These are phyloP conservation scores for Aurelia sp. DNA, from an alignment of 30 jellyfish, hydroid and myxozoan genomes.

Conservation along the genomic window DNA sequence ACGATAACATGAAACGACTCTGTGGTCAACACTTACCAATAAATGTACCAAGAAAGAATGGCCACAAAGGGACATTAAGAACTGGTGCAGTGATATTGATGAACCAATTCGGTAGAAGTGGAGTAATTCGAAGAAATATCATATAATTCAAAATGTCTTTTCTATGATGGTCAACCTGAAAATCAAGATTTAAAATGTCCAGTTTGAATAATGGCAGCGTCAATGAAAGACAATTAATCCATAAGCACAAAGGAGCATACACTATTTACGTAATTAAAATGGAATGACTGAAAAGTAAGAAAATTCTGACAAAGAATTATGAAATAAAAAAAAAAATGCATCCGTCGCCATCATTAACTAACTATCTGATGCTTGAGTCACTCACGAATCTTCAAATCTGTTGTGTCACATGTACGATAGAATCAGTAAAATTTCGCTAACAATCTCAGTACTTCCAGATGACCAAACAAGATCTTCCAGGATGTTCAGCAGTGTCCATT, in stretches of 20 bases:
- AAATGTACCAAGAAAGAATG: slow-evolving; percentile 88
- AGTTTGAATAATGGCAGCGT: neutral
- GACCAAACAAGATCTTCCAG: too few relatives aligned
- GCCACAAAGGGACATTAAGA: slow-evolving; percentile 83
- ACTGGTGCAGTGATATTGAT: slow-evolving; percentile 94
- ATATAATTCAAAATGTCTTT: slow-evolving; percentile 81
- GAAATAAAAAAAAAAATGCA: too few relatives aligned
- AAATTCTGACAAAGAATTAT: too few relatives aligned
- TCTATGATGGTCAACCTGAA: slow-evolving; percentile 74
- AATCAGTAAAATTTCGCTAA: too few relatives aligned
- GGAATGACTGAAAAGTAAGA: neutral
- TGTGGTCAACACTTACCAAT: slow-evolving; percentile 53
- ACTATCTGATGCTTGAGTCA: too few relatives aligned
- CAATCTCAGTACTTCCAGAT: too few relatives aligned
- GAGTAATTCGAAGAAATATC: slow-evolving; percentile 86
- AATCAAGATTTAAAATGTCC: neutral
- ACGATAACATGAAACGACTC: too few relatives aligned
- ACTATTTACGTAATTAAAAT: neutral
- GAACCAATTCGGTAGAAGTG: slow-evolving; percentile 95
- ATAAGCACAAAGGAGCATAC: neutral
- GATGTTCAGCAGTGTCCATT: too few relatives aligned
- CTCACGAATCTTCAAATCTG: too few relatives aligned
- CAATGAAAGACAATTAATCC: too few relatives aligned
- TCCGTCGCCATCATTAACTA: too few relatives aligned
- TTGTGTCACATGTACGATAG: too few relatives aligned